Conservation (phyloP, 1,140 invertebrate species). For the Ceratosolen fusciceps region DNA sequence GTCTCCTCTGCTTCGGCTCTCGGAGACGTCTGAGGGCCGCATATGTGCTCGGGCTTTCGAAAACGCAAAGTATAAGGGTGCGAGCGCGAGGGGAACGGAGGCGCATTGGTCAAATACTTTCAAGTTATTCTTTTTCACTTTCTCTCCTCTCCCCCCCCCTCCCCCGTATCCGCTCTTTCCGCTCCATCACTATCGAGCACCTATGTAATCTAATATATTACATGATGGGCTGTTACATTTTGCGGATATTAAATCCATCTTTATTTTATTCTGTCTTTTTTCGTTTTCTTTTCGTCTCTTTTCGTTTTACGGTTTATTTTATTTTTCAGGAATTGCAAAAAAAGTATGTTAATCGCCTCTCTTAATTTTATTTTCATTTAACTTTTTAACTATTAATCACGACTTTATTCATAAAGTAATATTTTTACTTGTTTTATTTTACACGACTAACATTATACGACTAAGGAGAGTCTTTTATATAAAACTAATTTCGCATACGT, state of each 20-base stretch:
- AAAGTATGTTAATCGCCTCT: neutral
- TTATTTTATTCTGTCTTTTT: neutral
- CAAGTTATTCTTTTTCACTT: constrained; percentile 12
- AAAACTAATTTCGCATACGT: no score
- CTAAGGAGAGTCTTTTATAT: no score
- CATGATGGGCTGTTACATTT: constrained; percentile 2
- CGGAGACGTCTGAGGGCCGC: neutral
- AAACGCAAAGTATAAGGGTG: constrained; percentile 12
- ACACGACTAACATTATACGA: no score
- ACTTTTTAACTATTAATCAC: neutral
- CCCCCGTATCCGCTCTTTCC: no score
- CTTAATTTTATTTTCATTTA: neutral
- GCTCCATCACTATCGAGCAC: neutral
- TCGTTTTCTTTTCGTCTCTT: neutral
- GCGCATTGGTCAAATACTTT: constrained; percentile 11
- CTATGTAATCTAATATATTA: constrained; percentile 20
- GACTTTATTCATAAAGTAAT: no score
- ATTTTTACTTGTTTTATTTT: no score
- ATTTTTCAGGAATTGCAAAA: neutral
- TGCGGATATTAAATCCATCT: constrained; percentile 6
- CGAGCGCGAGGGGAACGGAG: neutral
- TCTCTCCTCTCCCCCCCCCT: neutral
- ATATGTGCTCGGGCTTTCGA: neutral
- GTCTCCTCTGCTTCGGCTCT: neutral
- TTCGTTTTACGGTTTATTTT: neutral